A percentile compares a stretch with the other conserved stretches of the same genome.
Evolutionary conservation across 2,888 invertebrate species (phyloP).

Genomic region (Scaeva pyrastri): DNA sequence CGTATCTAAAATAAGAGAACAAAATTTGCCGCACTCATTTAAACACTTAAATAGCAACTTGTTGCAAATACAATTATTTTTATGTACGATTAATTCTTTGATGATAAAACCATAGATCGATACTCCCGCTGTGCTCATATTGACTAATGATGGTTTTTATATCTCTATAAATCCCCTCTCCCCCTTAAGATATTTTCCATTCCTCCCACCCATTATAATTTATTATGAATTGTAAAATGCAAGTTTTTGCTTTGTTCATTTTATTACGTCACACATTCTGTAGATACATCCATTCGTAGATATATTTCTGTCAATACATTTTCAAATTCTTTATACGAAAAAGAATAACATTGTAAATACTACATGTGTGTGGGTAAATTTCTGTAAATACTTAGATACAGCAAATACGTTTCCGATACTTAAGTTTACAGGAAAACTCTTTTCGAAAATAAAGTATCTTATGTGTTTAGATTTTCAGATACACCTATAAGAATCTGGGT

Average conservation of each 20-base stretch:
- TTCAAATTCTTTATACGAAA: neutral
- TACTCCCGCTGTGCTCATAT: constrained; percentile 29
- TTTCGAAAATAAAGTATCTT: no score
- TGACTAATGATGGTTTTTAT: constrained; percentile 3
- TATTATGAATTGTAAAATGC: neutral
- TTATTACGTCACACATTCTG: constrained; percentile 17
- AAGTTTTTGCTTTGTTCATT: neutral
- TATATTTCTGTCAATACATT: constrained; percentile 7
- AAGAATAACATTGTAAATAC: neutral
- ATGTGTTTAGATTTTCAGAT: no score
- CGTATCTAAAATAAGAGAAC: neutral
- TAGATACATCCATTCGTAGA: neutral
- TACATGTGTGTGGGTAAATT: neutral
- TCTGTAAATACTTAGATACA: no score
- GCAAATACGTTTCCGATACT: neutral
- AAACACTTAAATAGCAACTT: constrained; percentile 42
- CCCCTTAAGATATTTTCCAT: neutral
- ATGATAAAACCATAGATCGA: constrained; percentile 61
- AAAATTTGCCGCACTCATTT: constrained; percentile 2
- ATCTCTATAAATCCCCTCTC: neutral
- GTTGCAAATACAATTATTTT: constrained; percentile 29
- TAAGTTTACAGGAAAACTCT: no score
- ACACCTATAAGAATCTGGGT: no score
- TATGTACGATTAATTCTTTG: constrained; percentile 38
- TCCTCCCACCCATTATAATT: no score